Conservation (phyloP, 1,140 invertebrate species). For the Latrodectus geometricus region DNA sequence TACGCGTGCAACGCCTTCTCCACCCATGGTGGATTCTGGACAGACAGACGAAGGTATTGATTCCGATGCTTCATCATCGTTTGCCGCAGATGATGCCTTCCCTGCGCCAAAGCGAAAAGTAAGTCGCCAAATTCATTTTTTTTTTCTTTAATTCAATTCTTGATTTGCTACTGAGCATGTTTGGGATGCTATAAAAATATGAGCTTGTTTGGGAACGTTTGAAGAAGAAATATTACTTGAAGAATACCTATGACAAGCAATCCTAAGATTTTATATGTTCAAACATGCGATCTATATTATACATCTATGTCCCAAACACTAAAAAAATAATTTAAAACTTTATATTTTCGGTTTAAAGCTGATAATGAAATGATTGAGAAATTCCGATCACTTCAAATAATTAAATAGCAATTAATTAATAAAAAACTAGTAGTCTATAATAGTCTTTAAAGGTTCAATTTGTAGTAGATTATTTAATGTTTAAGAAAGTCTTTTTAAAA, state of each 20-base stretch:
- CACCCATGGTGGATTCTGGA: slow-evolving; percentile 68
- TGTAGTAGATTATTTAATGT: too few species aligned
- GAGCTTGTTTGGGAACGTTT: neutral
- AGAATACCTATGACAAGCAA: neutral
- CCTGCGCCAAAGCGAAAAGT: slow-evolving; percentile 51
- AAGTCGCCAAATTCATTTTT: neutral
- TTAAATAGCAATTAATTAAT: too few species aligned
- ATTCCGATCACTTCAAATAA: too few species aligned
- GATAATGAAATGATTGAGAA: too few species aligned
- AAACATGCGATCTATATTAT: neutral
- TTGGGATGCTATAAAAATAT: neutral
- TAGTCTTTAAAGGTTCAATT: too few species aligned
- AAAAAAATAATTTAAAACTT: too few species aligned
- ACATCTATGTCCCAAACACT: neutral
- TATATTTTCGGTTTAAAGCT: too few species aligned
- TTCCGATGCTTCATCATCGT: slow-evolving; percentile 60
- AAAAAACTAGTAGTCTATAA: too few species aligned
- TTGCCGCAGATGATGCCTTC: slow-evolving; percentile 34
- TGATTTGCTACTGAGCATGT: neutral
- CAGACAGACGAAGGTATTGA: slow-evolving; percentile 64
- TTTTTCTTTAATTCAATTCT: neutral
- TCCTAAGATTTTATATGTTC: neutral
- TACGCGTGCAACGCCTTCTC: slow-evolving; percentile 73
- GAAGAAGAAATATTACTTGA: too few species aligned
- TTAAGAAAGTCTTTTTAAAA: too few species aligned